A percentile compares a stretch with the other conserved stretches of the same genome.
These are phyloP conservation scores for Sebastes itinus DNA, from an alignment of 2,797 vertebrate genomes.

Conservation along the genomic window DNA sequence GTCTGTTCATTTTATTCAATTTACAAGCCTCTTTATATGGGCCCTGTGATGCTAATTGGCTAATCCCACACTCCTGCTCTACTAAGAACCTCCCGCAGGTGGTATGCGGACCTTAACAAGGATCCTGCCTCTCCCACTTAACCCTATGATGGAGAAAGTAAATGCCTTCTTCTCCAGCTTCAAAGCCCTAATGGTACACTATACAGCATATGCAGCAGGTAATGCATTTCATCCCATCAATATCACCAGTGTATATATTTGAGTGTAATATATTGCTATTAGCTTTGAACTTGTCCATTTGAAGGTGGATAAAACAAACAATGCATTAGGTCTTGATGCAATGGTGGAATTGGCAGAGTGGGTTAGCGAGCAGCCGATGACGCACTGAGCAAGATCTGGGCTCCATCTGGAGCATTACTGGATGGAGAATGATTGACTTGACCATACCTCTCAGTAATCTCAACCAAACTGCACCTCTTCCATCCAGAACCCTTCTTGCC, in stretches of 20 bases:
- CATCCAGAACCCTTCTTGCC: neutral
- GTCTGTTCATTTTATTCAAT: slow-evolving; percentile 36
- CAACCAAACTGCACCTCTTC: neutral
- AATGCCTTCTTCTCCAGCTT: slow-evolving; percentile 5
- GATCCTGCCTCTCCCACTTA: slow-evolving; percentile 8
- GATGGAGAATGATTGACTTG: slow-evolving; percentile 13
- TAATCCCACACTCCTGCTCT: slow-evolving; percentile 25
- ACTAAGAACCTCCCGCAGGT: slow-evolving; percentile 21
- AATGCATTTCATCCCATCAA: slow-evolving; percentile 1
- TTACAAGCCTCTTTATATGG: slow-evolving; percentile 35
- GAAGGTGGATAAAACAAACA: slow-evolving; percentile 46
- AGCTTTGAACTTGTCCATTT: slow-evolving; percentile 20
- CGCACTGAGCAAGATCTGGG: slow-evolving; percentile 27
- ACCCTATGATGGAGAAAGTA: slow-evolving; percentile 2
- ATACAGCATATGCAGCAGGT: neutral
- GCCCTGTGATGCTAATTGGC: slow-evolving; percentile 54
- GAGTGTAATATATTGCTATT: neutral
- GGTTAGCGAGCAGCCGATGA: slow-evolving; percentile 31
- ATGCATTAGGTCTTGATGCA: slow-evolving; percentile 1
- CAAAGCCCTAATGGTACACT: neutral
- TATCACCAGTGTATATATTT: neutral
- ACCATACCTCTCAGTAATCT: neutral
- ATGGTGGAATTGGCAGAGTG: neutral
- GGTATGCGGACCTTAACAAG: slow-evolving; percentile 16
- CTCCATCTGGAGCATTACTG: slow-evolving; percentile 6